phyloP scores from a whole-genome alignment of 2,113 vertebrate species.

The Illadopsis cleaveri region DNA sequence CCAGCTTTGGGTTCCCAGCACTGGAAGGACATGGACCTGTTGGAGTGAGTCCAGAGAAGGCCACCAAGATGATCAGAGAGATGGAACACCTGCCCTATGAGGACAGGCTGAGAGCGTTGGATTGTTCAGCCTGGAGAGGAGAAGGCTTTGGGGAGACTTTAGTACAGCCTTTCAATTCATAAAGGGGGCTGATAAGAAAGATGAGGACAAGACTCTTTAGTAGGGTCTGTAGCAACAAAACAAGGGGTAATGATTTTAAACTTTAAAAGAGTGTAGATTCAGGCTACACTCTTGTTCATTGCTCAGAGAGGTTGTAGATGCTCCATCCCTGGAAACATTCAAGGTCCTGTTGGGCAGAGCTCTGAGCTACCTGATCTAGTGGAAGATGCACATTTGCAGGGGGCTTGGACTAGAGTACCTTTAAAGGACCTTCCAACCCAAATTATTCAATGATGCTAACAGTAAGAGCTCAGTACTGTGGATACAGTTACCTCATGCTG shows the following conservation, averaged over 20 bases:
- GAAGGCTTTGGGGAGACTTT: not conserved
- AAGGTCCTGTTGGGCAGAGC: not conserved
- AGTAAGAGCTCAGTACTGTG: not conserved
- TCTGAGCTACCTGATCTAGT: not conserved
- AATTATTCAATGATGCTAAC: not conserved
- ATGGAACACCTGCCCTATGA: fast-evolving
- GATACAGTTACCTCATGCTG: not conserved
- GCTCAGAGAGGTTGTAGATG: not conserved
- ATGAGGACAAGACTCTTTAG: not conserved
- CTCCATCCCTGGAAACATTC: not conserved
- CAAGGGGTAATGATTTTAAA: not conserved
- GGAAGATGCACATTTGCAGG: not conserved
- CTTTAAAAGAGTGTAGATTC: not conserved
- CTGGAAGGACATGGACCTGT: too few relatives aligned
- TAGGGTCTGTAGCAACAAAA: not conserved
- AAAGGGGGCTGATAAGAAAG: not conserved
- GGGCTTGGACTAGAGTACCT: not conserved
- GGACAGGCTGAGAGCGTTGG: not conserved
- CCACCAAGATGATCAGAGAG: fast-evolving
- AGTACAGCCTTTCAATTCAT: not conserved
- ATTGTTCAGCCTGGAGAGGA: not conserved
- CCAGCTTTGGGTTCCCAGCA: too few relatives aligned
- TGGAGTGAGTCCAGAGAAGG: not conserved
- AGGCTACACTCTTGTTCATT: not conserved
- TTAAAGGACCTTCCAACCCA: not conserved